Evolutionary conservation across 2,113 vertebrate species (phyloP), one percentile per base, ranked within the genome.

Genomic region (Cochlearius cochlearius): DNA sequence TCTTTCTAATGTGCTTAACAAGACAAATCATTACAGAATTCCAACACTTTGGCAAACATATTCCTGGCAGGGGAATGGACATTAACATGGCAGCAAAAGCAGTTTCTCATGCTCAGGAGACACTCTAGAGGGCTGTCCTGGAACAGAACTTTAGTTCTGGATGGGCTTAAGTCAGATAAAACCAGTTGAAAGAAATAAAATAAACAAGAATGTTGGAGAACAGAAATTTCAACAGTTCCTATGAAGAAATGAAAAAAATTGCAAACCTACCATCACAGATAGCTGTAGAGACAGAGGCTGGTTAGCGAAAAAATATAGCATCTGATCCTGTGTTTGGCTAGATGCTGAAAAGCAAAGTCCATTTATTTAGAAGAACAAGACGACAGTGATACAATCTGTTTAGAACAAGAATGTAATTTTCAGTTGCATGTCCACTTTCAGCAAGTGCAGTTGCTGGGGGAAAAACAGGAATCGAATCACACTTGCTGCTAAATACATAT

Each of bases 401-500:
- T 86, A 95, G 88, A 93, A 97, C 95, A 96, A 97, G 94, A 94
- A 93, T 43, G 50, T 90, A 80, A 86, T 96, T 95, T 97, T 96
- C 94, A 59, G 86, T 94, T 96, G 95, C 90, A 55, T 96, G 97
- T 97, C 97, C 98, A 96, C 74, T 95, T 96, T 96, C 94, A 94
- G 96, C 93, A 96, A 97, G 90, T 83, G 91, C 88, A 77, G 90
- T 89, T 96, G 94, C 96, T 97, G 93, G 82, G 29, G 86, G 94
- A 92, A 93, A 97, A 97, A 95, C 86, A 94, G 85, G 97, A 98
- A 97, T 87, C 86, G 86, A 98, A 97, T 98, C 97, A 94, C 95
- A 95, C 96, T 98, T 97, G 97, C 97, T 93, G 82, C 97, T 98
- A 98, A 98, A 98, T 97, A 98, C 97, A 98, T 98, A 98, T 98